Evolutionary conservation across 2,888 invertebrate genomes (phyloP), one percentile per base, ranked within the genome.

Genomic region (Sarcophaga subvicina): DNA sequence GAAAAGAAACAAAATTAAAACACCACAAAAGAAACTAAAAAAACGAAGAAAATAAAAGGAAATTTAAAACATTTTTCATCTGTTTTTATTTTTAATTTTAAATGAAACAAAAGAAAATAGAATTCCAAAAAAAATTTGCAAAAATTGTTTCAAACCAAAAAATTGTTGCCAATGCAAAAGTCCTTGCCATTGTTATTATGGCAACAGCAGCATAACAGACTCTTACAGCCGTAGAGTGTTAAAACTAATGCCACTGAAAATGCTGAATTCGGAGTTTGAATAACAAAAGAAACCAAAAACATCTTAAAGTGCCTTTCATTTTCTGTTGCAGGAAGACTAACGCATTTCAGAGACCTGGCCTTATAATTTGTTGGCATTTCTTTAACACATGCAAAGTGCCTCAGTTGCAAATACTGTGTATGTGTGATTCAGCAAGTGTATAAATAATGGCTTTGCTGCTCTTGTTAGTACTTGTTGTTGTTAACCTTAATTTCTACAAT

Each of bases 171-270:
- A 37, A 37, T 37, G 8, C 8, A 37, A 37, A 37, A 8, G 8
- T 37, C 37, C 37, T 37, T 37, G 37, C 37, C 37, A 37, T 37
- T 37, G 8, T 37, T 8, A 8, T 47, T 45, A 25, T 25, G 59
- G 17, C 20, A 82, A 60, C 22, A 63, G 17, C 17, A 59, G 59
- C 59, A 60, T 62, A 81, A 77, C 45, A 25, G 25, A 25, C 10
- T 37, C 8, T 37, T 8, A 37, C 6, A 8, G 37, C 8, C 8
- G 6, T 27, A 54, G 73, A 70, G 80, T 84, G 79, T 66, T 83
- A 60, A 66, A 83, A 78, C 80, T 80, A 83, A 83, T 87, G 83
- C 83, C 86, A 78, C 80, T 82, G 78, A 83, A 83, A 86, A 73
- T 37, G 8, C 37, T 37, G 37, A 37, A 37, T 8, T 37, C 2